phyloP scores from a whole-genome alignment of 2,888 invertebrate species.

The Drosophila austrosaltans region DNA sequence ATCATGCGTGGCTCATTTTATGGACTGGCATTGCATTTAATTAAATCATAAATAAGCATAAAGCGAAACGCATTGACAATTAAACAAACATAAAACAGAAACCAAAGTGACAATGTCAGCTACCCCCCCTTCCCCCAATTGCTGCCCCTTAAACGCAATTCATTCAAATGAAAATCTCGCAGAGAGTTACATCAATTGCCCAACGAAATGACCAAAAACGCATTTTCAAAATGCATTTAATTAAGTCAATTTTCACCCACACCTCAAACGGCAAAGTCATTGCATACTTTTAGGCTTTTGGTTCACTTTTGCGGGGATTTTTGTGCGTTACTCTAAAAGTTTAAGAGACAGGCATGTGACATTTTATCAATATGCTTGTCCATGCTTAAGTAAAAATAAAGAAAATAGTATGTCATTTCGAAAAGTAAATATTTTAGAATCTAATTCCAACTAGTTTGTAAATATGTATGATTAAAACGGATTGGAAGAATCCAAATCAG shows the following conservation, averaged over 20 bases:
- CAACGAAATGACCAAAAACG: conserved; percentile 73
- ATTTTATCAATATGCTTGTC: not conserved
- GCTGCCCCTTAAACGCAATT: too few relatives aligned
- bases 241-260: conserved; percentile 64
- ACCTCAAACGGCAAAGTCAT: conserved; percentile 42
- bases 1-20: conserved; percentile 59
- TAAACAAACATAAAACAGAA: conserved; percentile 76
- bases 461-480: too few relatives aligned
- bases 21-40: conserved; percentile 66
- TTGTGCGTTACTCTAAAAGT: not conserved
- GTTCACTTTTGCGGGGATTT: conserved; percentile 41
- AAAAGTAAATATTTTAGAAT: too few relatives aligned
- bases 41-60: conserved; percentile 79
- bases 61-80: conserved; percentile 74
- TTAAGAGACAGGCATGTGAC: not conserved
- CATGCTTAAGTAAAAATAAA: too few relatives aligned
- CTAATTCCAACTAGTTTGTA: too few relatives aligned
- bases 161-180: conserved; percentile 24
- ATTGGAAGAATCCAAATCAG: too few relatives aligned
- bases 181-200: conserved; percentile 62
- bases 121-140: conserved; percentile 7
- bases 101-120: conserved; percentile 56
- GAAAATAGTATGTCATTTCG: too few relatives aligned
- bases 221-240: conserved; percentile 76
- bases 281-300: conserved; percentile 49